Evolutionary conservation across 2,888 invertebrate species (phyloP), one percentile per base, ranked within the genome.

Genomic region (Nephrocerus scutellatus): DNA sequence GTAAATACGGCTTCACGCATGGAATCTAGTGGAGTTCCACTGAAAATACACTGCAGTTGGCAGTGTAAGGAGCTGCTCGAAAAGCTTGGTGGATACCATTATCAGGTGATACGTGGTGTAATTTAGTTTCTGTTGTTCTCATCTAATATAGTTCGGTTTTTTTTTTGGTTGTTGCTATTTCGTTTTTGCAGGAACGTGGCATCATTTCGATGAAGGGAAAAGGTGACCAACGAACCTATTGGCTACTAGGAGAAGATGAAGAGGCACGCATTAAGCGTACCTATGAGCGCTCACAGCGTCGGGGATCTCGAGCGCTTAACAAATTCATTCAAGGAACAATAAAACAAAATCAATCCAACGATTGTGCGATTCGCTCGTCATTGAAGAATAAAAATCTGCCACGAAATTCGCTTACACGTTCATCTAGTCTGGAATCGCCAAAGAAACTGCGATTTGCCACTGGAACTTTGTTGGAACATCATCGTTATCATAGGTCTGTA

Each of bases 1-100:
- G 92, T 92, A 2, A 92, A 91, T 59, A 91, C 91, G 0, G 84
- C 89, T 2, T 86, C 86, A 41, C 74, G 89, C 14, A 86, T 89
- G 76, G 89, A 89, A 68, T 88, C 88, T 0, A 84, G 84, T 1
- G 88, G 88, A 44, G 72, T 76, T 79, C 86, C 87, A 1, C 62
- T 86, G 42, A 84, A 83, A 68, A 85, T 89, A 43, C 89, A 89
- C 70, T 87, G 87, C 63, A 87, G 87, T 59, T 69, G 72, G 36
- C 75, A 84, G 29, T 86, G 84, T 55, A 81, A 80, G 47, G 61
- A 72, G 1, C 62, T 87, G 3, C 68, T 89, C 8, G 79, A 80
- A 46, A 75, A 77, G 44, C 60, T 88, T 14, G 83, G 84, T 1
- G 88, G 88, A 3, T 89, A 88, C 58, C 71, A 79, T n/a, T 68